Conservation (phyloP, 2,888 invertebrate genomes). For the Dendrolimus pini region DNA sequence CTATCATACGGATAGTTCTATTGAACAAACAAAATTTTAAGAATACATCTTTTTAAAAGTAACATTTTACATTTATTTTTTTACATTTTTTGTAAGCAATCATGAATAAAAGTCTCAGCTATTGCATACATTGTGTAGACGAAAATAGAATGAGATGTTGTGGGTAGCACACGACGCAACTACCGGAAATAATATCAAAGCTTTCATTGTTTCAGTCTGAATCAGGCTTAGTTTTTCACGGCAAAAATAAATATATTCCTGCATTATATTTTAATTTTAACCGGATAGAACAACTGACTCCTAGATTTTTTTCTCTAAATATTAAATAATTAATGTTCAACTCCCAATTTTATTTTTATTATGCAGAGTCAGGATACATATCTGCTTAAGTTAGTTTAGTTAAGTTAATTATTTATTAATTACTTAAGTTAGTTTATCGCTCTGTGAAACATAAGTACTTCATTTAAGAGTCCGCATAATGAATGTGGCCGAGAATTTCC, state of each 20-base stretch:
- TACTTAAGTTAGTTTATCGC: too few relatives aligned
- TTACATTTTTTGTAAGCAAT: too few relatives aligned
- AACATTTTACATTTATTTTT: too few relatives aligned
- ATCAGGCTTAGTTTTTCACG: constrained; percentile 19
- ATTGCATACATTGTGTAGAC: constrained; percentile 27
- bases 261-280: constrained; percentile 36
- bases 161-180: constrained; percentile 35
- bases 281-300: constrained; percentile 32
- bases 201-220: constrained; percentile 47
- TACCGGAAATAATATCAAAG: constrained; percentile 59
- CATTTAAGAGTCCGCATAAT: constrained; percentile 9
- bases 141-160: constrained; percentile 48
- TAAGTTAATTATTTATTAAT: too few relatives aligned
- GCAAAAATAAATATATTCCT: constrained; percentile 32
- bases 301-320: too few relatives aligned
- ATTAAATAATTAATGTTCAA: too few relatives aligned
- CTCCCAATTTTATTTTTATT: too few relatives aligned
- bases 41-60: too few relatives aligned
- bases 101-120: not conserved
- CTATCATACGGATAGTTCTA: too few relatives aligned
- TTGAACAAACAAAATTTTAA: too few relatives aligned
- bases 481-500: constrained; percentile 52
- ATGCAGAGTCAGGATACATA: too few relatives aligned
- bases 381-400: too few relatives aligned
- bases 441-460: constrained; percentile 17